phyloP scores from a whole-genome alignment of 30 jellyfish, hydroid and myxozoan species.

The Turritopsis dohrnii region DNA sequence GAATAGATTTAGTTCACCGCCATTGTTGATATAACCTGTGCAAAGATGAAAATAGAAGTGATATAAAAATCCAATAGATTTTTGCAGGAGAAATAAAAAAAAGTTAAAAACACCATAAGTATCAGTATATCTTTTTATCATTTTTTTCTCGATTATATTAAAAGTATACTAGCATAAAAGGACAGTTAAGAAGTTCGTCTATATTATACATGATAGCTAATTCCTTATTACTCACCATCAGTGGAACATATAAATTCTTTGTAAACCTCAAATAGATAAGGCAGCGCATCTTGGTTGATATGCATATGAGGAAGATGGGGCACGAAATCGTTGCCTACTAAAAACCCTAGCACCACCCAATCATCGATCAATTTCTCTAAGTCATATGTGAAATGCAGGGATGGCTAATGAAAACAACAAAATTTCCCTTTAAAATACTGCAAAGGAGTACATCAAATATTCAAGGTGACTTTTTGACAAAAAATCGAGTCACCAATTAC shows the following conservation, averaged over 20 bases:
- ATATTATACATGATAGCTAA: no score
- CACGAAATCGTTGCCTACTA: slow-evolving; percentile 94
- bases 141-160: no score
- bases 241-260: slow-evolving; percentile 70
- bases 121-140: no score
- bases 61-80: neutral
- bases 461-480: no score
- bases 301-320: slow-evolving; percentile 94
- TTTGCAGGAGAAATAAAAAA: neutral
- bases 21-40: slow-evolving; percentile 73
- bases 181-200: no score
- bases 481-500: no score
- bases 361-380: slow-evolving; percentile 87
- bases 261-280: slow-evolving; percentile 56
- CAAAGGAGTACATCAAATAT: no score
- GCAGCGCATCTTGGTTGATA: slow-evolving; percentile 90
- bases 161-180: no score
- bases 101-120: no score
- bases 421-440: neutral
- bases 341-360: slow-evolving; percentile 90
- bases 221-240: slow-evolving; percentile 56
- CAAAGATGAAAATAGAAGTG: neutral
- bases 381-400: slow-evolving; percentile 67
- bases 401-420: slow-evolving; percentile 32
- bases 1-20: slow-evolving; percentile 53